phyloP scores from a whole-genome alignment of 53 echinoderm and acorn worm genomes.

The Luidia sarsii region DNA sequence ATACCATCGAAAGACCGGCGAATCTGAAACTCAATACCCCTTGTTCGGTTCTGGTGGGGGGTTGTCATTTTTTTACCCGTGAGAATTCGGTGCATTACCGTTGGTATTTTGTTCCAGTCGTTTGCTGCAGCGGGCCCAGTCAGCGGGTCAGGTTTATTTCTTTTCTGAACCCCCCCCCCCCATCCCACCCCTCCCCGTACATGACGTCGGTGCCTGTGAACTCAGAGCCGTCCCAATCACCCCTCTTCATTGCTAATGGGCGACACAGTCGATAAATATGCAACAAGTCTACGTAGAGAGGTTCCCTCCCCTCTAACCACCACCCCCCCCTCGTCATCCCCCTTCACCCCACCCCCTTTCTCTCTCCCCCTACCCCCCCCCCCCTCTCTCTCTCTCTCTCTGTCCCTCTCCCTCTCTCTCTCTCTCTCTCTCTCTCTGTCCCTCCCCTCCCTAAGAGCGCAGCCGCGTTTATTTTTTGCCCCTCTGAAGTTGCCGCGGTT shows the following conservation, averaged over 20 bases:
- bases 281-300: slow-evolving; percentile 34
- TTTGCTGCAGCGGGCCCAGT: neutral
- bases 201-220: slow-evolving; percentile 25
- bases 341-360: too few species aligned
- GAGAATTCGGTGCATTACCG: slow-evolving; percentile 22
- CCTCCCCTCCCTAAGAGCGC: neutral
- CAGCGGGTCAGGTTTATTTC: slow-evolving; percentile 8
- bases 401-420: too few species aligned
- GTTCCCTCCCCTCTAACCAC: too few species aligned
- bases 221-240: slow-evolving; percentile 13
- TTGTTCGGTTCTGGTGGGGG: too few species aligned
- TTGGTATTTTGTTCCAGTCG: slow-evolving; percentile 5
- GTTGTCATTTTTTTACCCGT: slow-evolving; percentile 19
- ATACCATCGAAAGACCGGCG: too few species aligned
- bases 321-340: too few species aligned
- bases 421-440: too few species aligned
- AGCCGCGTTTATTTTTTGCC: neutral
- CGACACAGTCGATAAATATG: slow-evolving; percentile 42
- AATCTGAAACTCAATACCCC: slow-evolving; percentile 29
- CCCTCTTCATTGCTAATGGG: slow-evolving; percentile 28
- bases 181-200: neutral
- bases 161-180: too few species aligned
- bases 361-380: neutral
- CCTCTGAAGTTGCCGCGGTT: slow-evolving; percentile 65
- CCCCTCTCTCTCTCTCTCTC: too few species aligned